A percentile compares a stretch with the other conserved stretches of the same genome.
These are phyloP conservation scores for Pogonocherus hispidulus DNA, from an alignment of 2,888 invertebrate genomes.

Conservation along the genomic window DNA sequence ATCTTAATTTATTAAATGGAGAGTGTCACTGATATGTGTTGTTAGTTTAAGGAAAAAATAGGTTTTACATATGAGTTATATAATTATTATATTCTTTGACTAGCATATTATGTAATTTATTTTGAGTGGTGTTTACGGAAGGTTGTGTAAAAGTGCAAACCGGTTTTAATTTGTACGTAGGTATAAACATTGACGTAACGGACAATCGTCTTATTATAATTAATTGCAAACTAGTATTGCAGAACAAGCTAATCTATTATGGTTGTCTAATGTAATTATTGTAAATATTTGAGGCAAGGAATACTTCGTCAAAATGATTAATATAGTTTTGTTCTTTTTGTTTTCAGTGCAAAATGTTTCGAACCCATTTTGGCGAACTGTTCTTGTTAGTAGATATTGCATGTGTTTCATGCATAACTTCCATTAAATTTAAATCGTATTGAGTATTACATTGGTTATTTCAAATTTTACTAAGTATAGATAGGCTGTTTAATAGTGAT, in stretches of 20 bases:
- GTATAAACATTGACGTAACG: background rate
- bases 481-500: slow-evolving; percentile 22
- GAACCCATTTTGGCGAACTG: slow-evolving; percentile 5
- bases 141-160: slow-evolving; percentile 12
- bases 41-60: slow-evolving; percentile 21
- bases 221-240: too few relatives aligned
- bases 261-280: slow-evolving; percentile 29
- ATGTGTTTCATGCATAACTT: slow-evolving; percentile 10
- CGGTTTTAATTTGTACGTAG: background rate
- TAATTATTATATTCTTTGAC: slow-evolving; percentile 8
- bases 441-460: slow-evolving; percentile 15
- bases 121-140: slow-evolving; percentile 1
- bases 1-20: slow-evolving; percentile 19
- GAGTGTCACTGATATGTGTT: background rate
- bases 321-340: background rate
- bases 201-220: slow-evolving; percentile 10
- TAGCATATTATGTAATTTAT: background rate
- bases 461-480: slow-evolving; percentile 22
- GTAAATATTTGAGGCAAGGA: slow-evolving; percentile 1
- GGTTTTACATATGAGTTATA: slow-evolving; percentile 8
- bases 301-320: background rate
- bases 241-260: slow-evolving; percentile 2
- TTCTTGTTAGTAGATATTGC: background rate
- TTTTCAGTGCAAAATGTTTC: slow-evolving; percentile 1
- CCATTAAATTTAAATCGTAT: slow-evolving; percentile 23